Conservation (phyloP, 2,113 vertebrate species). For the Emydocephalus ijimae region DNA sequence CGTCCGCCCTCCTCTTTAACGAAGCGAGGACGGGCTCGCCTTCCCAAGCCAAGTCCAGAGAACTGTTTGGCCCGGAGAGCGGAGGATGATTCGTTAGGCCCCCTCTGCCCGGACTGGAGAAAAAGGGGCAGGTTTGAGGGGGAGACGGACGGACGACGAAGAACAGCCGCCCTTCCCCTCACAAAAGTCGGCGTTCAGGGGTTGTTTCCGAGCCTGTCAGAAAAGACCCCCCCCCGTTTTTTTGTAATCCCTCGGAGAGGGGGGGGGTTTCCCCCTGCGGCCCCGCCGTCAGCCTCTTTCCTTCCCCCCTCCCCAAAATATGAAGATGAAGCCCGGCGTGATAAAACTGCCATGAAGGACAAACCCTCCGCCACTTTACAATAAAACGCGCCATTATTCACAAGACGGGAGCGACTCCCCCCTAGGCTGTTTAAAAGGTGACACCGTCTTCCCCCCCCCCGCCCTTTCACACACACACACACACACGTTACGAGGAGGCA, state of each 20-base stretch:
- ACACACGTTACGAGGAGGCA: neutral
- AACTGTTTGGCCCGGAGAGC: too few species aligned
- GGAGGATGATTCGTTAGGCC: too few species aligned
- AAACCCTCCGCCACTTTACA: slow-evolving; percentile 54
- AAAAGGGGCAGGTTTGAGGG: too few species aligned
- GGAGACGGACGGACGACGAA: too few species aligned
- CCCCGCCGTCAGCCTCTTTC: neutral
- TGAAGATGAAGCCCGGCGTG: slow-evolving; percentile 39
- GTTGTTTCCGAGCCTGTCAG: slow-evolving; percentile 13
- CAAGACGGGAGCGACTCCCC: slow-evolving; percentile 54
- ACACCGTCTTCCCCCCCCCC: slow-evolving; percentile 24
- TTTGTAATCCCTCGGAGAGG: neutral
- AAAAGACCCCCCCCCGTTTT: neutral
- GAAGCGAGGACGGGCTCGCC: too few species aligned
- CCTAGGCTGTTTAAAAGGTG: slow-evolving; percentile 55
- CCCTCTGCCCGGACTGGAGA: too few species aligned
- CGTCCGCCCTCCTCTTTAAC: too few species aligned
- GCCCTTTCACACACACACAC: neutral
- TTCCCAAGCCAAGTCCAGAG: too few species aligned
- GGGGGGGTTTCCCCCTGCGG: too few species aligned
- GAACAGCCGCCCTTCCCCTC: too few species aligned
- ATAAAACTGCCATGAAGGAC: slow-evolving; percentile 42
- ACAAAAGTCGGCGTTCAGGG: neutral
- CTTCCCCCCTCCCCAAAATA: neutral
- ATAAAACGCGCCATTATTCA: slow-evolving; percentile 78